phyloP scores from a whole-genome alignment of 2,797 vertebrate genomes.

The Cygnus olor region DNA sequence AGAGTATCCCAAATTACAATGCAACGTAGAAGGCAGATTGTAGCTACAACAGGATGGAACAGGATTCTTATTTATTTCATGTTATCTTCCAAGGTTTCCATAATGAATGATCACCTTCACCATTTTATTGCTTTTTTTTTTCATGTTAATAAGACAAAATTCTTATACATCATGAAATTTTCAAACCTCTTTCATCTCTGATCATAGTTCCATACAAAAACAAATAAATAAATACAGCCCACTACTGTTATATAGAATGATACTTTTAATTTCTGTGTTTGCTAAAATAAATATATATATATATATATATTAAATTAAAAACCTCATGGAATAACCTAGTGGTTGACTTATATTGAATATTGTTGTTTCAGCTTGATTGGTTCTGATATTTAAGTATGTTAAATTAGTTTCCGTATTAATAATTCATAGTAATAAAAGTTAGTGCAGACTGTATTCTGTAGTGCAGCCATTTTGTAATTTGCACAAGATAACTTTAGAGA shows the following conservation, averaged over 20 bases:
- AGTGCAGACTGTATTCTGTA: background rate
- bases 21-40: background rate
- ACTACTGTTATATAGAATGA: rapidly evolving
- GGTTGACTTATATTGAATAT: background rate
- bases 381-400: background rate
- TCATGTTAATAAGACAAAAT: background rate
- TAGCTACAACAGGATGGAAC: background rate
- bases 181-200: background rate
- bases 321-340: background rate
- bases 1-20: background rate
- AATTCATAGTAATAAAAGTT: background rate
- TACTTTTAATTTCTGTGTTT: background rate
- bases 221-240: background rate
- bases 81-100: background rate
- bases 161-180: background rate
- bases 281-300: background rate
- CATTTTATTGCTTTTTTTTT: background rate
- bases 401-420: background rate
- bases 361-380: background rate
- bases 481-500: background rate
- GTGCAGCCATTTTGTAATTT: background rate
- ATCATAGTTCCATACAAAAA: background rate
- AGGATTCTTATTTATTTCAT: background rate
- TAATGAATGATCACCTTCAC: background rate
- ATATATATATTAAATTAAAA: too few relatives aligned